These are phyloP conservation scores for Apodemus sylvaticus DNA, from an alignment of 2,113 vertebrate species.

Conservation along the genomic window DNA sequence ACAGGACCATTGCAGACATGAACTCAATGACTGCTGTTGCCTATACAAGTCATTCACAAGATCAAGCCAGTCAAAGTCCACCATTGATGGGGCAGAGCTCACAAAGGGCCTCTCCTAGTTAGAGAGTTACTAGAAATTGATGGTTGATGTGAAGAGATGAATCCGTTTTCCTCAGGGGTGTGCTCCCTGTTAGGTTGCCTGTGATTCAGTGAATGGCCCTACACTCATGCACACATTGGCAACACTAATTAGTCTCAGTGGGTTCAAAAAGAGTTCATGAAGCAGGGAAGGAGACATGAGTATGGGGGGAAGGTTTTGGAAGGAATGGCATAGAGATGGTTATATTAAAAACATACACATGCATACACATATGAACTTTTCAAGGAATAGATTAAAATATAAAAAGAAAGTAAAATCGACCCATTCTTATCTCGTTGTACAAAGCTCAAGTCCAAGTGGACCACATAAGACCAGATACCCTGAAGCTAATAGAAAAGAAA, in stretches of 20 bases:
- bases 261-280: background rate
- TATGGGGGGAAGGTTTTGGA: background rate
- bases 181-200: background rate
- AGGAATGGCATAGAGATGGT: background rate
- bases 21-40: background rate
- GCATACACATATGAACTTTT: background rate
- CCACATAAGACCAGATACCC: too few species aligned
- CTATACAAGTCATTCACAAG: background rate
- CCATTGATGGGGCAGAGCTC: background rate
- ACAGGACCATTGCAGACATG: background rate
- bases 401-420: too few species aligned
- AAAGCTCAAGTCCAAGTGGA: too few species aligned
- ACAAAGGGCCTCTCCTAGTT: background rate
- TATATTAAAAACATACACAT: background rate
- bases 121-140: background rate
- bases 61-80: background rate
- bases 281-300: background rate
- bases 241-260: background rate
- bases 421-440: too few species aligned
- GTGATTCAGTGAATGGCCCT: background rate
- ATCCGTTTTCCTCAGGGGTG: background rate
- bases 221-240: too few species aligned
- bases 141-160: background rate
- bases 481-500: too few species aligned
- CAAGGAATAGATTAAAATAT: background rate